Base-by-base conservation (phyloP, 2,113 vertebrate species). In the Acrocephalus arundinaceus region DNA sequence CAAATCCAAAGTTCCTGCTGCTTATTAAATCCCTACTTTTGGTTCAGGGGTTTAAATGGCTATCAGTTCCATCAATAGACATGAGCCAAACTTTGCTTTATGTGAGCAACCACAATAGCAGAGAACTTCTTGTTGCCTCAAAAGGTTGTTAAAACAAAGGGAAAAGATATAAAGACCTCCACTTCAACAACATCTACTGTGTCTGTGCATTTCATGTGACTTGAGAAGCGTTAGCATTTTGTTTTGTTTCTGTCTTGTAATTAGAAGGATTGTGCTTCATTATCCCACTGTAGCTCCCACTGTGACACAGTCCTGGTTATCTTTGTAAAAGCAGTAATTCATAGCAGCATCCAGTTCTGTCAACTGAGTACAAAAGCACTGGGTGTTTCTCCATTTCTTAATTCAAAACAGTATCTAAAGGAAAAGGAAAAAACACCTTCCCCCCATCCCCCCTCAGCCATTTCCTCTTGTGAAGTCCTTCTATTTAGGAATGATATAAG, bases 181-280 rank as follows among this genome's bases (percentile, higher is more conserved):
- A 54, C 15, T 94, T 78, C 7, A 91, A 59, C 39, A 79, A 21
- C 39, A 72, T 85, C 62, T 43, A 67, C 58, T 52, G 5, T n/a
- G 49, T 45, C 55, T 82, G 76, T 79, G 70, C 30, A 28, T 35
- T 79, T 67, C 0, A 0, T 65, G 70, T 72, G 61, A 83, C 90
- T 77, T 90, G 43, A 83, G 30, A 80, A 59, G 43, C 82, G 91
- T 94, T 92, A 81, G 75, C 67, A 71, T 93, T 95, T 93, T 88
- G 71, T 87, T 97, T 95, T 96, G 74, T 88, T 92, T 96, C 46
- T 4, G 55, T 67, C 75, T 84, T 59, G 45, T 93, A 96, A 95
- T 96, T 95, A 93, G 82, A 54, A 93, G 85, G 65, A 90, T 92
- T 95, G 85, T 81, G 55, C 52, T 86, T 94, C 85, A 86, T 97